Conservation (phyloP, 1,140 invertebrate species). For the Teleogryllus occipitalis region DNA sequence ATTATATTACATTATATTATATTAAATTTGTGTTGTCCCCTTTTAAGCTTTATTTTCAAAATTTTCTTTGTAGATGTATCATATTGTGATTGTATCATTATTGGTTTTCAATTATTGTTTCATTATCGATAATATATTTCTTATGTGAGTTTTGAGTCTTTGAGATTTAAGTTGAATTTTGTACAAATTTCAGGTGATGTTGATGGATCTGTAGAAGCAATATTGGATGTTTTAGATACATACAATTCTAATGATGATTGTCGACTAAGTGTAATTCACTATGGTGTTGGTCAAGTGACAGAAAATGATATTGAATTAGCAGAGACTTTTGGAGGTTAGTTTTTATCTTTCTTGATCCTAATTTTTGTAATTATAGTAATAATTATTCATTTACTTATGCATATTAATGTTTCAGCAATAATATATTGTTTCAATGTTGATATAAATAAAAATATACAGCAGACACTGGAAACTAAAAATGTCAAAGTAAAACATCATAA, state of each 20-base stretch:
- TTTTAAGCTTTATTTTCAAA: too few species aligned
- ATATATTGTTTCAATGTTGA: slow-evolving; percentile 82
- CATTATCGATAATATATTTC: neutral
- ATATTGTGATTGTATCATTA: neutral
- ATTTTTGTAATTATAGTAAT: neutral
- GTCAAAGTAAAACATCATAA: slow-evolving; percentile 63
- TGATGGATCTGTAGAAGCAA: slow-evolving; percentile 86
- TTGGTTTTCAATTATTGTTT: neutral
- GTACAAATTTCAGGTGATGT: slow-evolving; percentile 52
- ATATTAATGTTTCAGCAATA: slow-evolving; percentile 46
- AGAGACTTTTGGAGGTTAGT: slow-evolving; percentile 62
- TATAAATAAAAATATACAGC: slow-evolving; percentile 40
- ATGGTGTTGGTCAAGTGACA: slow-evolving; percentile 77
- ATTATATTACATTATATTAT: too few species aligned
- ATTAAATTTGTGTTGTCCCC: neutral
- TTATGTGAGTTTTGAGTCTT: neutral
- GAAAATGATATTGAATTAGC: slow-evolving; percentile 82
- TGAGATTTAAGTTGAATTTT: slow-evolving; percentile 7
- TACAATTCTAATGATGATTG: slow-evolving; percentile 70
- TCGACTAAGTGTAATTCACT: slow-evolving; percentile 77
- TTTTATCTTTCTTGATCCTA: neutral
- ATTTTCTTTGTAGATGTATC: neutral
- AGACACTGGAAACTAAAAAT: slow-evolving; percentile 42
- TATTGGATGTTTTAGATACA: slow-evolving; percentile 82
- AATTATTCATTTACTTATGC: slow-evolving; percentile 7